Base-by-base conservation (phyloP, 2,888 invertebrate genomes). In the Linnaemya tessellans region DNA sequence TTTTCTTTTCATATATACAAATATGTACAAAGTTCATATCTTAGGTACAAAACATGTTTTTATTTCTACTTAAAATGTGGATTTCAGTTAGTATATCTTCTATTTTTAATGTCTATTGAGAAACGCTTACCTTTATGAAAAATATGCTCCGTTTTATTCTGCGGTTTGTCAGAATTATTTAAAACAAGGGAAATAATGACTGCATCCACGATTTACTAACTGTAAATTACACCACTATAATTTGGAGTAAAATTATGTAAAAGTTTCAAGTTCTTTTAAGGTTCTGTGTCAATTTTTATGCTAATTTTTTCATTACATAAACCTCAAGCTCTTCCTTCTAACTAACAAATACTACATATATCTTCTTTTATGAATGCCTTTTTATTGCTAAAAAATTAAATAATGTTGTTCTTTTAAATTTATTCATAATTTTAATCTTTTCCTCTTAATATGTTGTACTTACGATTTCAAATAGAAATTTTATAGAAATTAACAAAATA, bases 261-360 rank as follows among this genome's bases (percentile, higher is more conserved):
- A 5, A 15, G 9, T 18, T 64, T 25, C 38, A 9, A 3, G 20
- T 71, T 56, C 65, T 65, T 65, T 80, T 56, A 80, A 80, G 56
- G 64, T 65, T 80, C 80, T 80, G 80, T 25, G 22, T 3, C 22
- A 5, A 0, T 25, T 25, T 25, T 15, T 15, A 25, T 25, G 25
- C 13, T 56, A 25, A 7, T 56, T 54, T 22, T n/a, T n/a, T 1
- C 46, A 13, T 38, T 11, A 7, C 7, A 49, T n/a, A 18, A 49
- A 18, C n/a, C 30, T 2, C 5, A 30, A 30, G 30, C 2, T 30
- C 30, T 30, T 30, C 2, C 5, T 49, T 49, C n/a, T 46, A n/a
- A n/a, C 46, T 49, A n/a, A n/a, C 46, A 49, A n/a, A 49, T 49
- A 49, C n/a, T 5, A 30, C 8, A 8, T 49, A 30, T 15, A 8